A percentile compares a stretch with the other conserved stretches of the same genome.
Conservation (phyloP, 2,797 vertebrate species). For the Ctenopoma kingsleyae region DNA sequence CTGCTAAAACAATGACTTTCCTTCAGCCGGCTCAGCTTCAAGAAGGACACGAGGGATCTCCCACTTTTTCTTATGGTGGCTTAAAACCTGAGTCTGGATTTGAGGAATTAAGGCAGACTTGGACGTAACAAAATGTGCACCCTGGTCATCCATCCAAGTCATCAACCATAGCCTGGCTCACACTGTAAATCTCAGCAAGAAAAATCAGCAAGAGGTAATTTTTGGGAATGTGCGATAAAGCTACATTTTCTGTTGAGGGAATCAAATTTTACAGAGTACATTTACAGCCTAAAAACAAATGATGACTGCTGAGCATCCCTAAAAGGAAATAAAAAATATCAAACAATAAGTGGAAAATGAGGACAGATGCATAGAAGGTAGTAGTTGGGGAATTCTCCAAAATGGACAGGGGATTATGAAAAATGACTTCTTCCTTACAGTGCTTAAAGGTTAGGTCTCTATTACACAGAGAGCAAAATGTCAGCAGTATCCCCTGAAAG, state of each 20-base stretch:
- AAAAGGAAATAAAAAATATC: conserved; percentile 28
- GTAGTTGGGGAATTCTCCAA: conserved; percentile 72
- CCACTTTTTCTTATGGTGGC: conserved; percentile 70
- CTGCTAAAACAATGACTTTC: conserved; percentile 85
- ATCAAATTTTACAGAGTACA: conserved; percentile 32
- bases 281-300: conserved; percentile 40
- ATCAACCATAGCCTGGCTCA: conserved; percentile 49
- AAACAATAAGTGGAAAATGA: conserved; percentile 62
- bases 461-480: conserved; percentile 89
- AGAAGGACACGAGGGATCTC: conserved; percentile 81
- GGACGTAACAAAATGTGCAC: conserved; percentile 75
- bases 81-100: conserved; percentile 80
- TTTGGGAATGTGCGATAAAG: conserved; percentile 14
- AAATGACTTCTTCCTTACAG: conserved; percentile 88
- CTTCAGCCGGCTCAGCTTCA: conserved; percentile 80
- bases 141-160: conserved; percentile 75
- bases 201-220: conserved; percentile 25
- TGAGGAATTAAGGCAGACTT: conserved; percentile 76
- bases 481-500: conserved; percentile 84
- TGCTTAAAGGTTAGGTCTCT: conserved; percentile 95
- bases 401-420: conserved; percentile 90
- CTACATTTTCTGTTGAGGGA: conserved; percentile 25
- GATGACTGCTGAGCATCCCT: conserved; percentile 47
- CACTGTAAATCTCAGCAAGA: conserved; percentile 45
- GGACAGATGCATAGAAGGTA: conserved; percentile 73